These are phyloP conservation scores for Porites lobata DNA, from an alignment of 92 coral and sea anemone genomes.

Conservation along the genomic window DNA sequence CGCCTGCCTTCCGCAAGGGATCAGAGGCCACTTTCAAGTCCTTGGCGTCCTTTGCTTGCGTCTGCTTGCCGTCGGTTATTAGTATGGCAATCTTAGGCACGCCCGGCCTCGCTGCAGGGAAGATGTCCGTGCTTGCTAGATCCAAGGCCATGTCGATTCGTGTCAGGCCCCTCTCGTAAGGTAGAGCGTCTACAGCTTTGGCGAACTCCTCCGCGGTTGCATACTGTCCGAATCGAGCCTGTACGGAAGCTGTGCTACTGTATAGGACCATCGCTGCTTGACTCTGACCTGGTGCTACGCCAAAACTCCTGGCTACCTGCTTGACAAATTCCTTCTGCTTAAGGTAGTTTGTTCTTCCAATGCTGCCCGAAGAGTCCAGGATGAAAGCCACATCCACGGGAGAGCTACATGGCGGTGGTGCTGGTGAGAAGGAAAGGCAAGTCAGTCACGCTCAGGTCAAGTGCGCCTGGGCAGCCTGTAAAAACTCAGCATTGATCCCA, in stretches of 20 bases:
- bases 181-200: slow-evolving; percentile 27
- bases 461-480: too few species aligned
- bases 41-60: not conserved
- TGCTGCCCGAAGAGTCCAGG: slow-evolving; percentile 48
- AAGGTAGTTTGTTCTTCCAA: slow-evolving; percentile 37
- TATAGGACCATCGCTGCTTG: slow-evolving; percentile 42
- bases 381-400: slow-evolving; percentile 48
- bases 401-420: slow-evolving; percentile 2
- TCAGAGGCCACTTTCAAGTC: slow-evolving; percentile 3
- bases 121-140: slow-evolving; percentile 3
- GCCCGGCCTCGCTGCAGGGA: slow-evolving; percentile 40
- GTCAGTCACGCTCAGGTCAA: too few species aligned
- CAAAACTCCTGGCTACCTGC: slow-evolving; percentile 42
- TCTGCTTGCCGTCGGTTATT: slow-evolving; percentile 50
- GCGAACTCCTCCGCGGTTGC: slow-evolving; percentile 20
- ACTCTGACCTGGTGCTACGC: slow-evolving; percentile 23
- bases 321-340: slow-evolving; percentile 46
- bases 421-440: slow-evolving; percentile 1
- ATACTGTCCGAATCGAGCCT: slow-evolving; percentile 19
- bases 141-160: slow-evolving; percentile 54
- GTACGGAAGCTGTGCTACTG: slow-evolving; percentile 40
- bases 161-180: slow-evolving; percentile 18
- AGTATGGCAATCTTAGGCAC: slow-evolving; percentile 32
- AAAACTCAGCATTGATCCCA: too few species aligned
- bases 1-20: slow-evolving; percentile 28